These are phyloP conservation scores for Zaprionus ghesquierei DNA, from an alignment of 1,140 invertebrate species.

Conservation along the genomic window DNA sequence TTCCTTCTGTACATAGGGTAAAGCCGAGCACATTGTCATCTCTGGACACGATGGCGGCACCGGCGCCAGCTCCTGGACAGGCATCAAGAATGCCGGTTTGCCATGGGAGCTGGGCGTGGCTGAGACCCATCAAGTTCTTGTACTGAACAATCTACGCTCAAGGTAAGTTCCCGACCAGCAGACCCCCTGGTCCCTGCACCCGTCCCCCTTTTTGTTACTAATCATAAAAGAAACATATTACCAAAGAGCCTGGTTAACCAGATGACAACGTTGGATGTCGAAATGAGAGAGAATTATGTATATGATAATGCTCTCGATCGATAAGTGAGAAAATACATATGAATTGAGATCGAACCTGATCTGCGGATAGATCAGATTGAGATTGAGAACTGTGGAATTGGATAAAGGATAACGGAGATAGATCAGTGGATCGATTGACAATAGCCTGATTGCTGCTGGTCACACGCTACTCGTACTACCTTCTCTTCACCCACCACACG, in stretches of 20 bases:
- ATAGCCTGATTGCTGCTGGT: conserved; percentile 41
- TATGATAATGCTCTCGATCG: conserved; percentile 11
- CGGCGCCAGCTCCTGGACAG: conserved; percentile 98
- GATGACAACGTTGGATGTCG: conserved; percentile 72
- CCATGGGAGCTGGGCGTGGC: conserved; percentile 99
- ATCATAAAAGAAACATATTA: conserved; percentile 78
- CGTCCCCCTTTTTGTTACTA: conserved; percentile 66
- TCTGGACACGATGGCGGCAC: conserved; percentile 99
- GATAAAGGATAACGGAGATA: conserved; percentile 7
- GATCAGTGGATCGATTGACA: neutral
- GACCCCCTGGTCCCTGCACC: conserved; percentile 29
- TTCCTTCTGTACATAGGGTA: conserved; percentile 86
- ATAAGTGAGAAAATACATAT: neutral
- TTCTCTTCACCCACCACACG: conserved; percentile 2
- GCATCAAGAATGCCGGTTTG: conserved; percentile 96
- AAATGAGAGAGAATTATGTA: neutral
- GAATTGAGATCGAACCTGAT: neutral
- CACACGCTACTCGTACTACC: conserved; percentile 19
- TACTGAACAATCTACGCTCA: conserved; percentile 97
- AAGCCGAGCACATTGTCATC: conserved; percentile 99
- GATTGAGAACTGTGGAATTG: conserved; percentile 1
- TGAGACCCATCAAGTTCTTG: conserved; percentile 98
- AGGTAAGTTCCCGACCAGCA: conserved; percentile 82
- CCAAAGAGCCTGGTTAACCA: conserved; percentile 77
- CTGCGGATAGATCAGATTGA: too few species aligned